Conservation (phyloP, 2,888 invertebrate genomes). For the Teleogryllus oceanicus region DNA sequence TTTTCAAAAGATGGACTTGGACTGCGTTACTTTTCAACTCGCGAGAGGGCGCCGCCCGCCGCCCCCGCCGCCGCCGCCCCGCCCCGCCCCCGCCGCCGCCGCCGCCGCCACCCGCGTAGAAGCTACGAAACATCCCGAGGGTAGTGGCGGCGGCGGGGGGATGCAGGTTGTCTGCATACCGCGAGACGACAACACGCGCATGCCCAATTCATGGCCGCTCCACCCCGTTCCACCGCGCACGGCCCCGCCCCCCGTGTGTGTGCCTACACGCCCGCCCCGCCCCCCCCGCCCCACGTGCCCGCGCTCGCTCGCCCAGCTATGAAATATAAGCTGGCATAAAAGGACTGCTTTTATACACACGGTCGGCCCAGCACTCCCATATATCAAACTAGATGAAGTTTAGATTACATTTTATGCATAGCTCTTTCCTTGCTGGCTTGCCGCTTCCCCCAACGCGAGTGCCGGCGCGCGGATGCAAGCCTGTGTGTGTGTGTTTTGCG, state of each 20-base stretch:
- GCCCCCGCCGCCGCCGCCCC: not conserved
- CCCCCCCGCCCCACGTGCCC: not conserved
- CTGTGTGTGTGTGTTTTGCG: not conserved
- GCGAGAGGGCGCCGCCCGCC: not conserved
- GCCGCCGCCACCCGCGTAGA: not conserved
- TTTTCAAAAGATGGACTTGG: constrained; percentile 18
- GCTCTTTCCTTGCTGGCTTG: constrained; percentile 28
- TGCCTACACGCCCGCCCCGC: not conserved
- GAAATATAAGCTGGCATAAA: constrained; percentile 31
- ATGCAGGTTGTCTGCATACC: not conserved
- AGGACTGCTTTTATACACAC: constrained; percentile 31
- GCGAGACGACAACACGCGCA: not conserved
- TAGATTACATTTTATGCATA: constrained; percentile 38
- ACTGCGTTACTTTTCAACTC: constrained; percentile 18
- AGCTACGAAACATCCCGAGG: not conserved
- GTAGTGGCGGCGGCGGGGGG: not conserved
- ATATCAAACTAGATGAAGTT: constrained; percentile 34
- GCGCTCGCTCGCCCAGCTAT: constrained; percentile 19
- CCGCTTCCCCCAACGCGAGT: not conserved
- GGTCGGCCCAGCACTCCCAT: constrained; percentile 25
- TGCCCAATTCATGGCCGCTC: constrained; percentile 19
- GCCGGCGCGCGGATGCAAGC: not conserved
- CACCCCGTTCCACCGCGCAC: not conserved
- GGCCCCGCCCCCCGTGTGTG: not conserved
- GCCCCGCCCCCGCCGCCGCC: not conserved